These are phyloP conservation scores for Epistrophe grossulariae DNA, from an alignment of 2,888 invertebrate species.

Conservation along the genomic window DNA sequence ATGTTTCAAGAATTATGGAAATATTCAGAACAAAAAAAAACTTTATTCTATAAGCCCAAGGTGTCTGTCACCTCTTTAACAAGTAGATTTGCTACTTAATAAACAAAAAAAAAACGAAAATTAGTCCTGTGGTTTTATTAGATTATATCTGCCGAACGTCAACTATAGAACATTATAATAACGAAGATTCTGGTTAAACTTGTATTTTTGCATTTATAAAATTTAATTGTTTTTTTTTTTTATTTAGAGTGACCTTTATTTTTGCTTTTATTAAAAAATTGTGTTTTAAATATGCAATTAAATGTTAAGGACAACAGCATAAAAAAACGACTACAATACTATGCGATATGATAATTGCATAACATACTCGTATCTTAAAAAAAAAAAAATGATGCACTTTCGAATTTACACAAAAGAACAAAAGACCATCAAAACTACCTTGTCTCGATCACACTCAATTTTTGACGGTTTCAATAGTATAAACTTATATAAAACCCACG, in stretches of 20 bases:
- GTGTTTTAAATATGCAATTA: not conserved
- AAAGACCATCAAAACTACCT: not conserved
- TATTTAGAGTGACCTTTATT: not conserved
- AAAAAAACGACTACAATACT: not conserved
- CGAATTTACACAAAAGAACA: not conserved
- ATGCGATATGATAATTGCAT: not conserved
- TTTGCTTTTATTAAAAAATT: not conserved
- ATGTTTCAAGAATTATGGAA: too few species aligned
- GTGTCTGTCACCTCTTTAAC: not conserved
- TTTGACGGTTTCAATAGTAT: not conserved
- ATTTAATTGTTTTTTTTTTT: not conserved
- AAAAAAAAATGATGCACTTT: not conserved
- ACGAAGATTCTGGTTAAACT: constrained; percentile 4
- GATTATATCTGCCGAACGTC: not conserved
- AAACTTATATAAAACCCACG: constrained; percentile 18
- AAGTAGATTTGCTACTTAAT: too few species aligned
- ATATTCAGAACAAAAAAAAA: not conserved
- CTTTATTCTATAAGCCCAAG: not conserved
- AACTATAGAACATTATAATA: constrained; percentile 1
- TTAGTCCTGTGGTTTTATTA: not conserved
- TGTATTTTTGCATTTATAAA: constrained; percentile 3
- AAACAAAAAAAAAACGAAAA: not conserved
- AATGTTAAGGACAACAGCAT: not conserved
- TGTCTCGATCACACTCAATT: not conserved
- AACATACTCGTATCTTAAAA: not conserved